phyloP scores from a whole-genome alignment of 2,888 invertebrate genomes.

The Oxytorus armatus region DNA sequence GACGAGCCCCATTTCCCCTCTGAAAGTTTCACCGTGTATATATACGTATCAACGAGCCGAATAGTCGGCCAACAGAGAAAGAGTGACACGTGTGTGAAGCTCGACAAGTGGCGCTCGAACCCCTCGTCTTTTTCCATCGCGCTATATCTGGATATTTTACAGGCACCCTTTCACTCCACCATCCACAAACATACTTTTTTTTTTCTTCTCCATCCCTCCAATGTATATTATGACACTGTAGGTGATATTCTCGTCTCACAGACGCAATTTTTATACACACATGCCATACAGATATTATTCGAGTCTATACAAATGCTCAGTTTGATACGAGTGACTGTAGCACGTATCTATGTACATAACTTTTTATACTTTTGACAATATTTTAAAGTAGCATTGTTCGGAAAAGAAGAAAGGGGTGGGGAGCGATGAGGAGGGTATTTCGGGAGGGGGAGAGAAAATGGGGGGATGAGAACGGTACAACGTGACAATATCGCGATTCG shows the following conservation, averaged over 20 bases:
- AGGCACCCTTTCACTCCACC: slow-evolving; percentile 52
- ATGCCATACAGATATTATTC: slow-evolving; percentile 20
- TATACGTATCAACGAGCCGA: slow-evolving; percentile 41
- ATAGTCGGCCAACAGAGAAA: slow-evolving; percentile 42
- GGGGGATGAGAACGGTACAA: slow-evolving; percentile 72
- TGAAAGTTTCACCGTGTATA: slow-evolving; percentile 1
- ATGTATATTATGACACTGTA: slow-evolving; percentile 25
- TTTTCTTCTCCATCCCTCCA: slow-evolving; percentile 1
- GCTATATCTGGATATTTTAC: slow-evolving; percentile 15
- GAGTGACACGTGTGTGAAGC: slow-evolving; percentile 64
- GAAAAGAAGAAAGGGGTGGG: slow-evolving; percentile 65
- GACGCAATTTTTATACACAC: slow-evolving; percentile 12
- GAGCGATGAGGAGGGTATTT: slow-evolving; percentile 59
- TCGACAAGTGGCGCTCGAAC: slow-evolving; percentile 68
- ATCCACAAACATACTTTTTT: slow-evolving; percentile 23
- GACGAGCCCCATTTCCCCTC: slow-evolving; percentile 45
- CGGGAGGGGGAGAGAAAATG: slow-evolving; percentile 21
- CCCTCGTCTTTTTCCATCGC: slow-evolving; percentile 52
- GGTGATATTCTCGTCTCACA: slow-evolving; percentile 20
- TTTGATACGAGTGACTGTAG: slow-evolving; percentile 32
- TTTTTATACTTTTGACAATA: slow-evolving; percentile 81
- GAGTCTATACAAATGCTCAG: slow-evolving; percentile 9
- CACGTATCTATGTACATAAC: slow-evolving; percentile 68
- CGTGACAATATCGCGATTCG: slow-evolving; percentile 80
- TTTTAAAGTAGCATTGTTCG: slow-evolving; percentile 83